phyloP scores from a whole-genome alignment of 2,888 invertebrate genomes.

The Resseliella maxima region DNA sequence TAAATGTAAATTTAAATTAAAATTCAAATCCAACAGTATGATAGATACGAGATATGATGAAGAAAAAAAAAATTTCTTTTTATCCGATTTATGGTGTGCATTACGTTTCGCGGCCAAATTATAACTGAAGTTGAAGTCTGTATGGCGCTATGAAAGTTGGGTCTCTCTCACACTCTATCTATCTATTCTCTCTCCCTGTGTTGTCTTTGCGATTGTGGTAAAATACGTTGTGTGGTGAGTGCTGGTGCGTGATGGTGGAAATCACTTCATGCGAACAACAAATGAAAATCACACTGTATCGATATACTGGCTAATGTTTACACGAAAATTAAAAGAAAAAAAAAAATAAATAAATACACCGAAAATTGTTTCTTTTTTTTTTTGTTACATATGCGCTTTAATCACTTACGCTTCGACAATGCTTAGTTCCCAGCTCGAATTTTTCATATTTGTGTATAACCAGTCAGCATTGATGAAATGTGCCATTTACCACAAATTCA shows the following conservation, averaged over 20 bases:
- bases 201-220: neutral
- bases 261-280: constrained; percentile 17
- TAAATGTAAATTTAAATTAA: neutral
- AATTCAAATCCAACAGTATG: neutral
- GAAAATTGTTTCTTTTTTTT: neutral
- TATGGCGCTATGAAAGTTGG: constrained; percentile 55
- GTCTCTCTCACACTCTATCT: neutral
- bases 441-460: too few relatives aligned
- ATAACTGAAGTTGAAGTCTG: constrained; percentile 54
- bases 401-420: too few relatives aligned
- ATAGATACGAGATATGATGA: neutral
- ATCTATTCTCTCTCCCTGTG: neutral
- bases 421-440: too few relatives aligned
- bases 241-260: constrained; percentile 53
- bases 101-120: constrained; percentile 55
- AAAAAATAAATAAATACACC: neutral
- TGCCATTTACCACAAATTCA: too few relatives aligned
- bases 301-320: neutral
- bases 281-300: constrained; percentile 17
- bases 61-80: neutral
- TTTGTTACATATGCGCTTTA: too few relatives aligned
- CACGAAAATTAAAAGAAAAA: neutral
- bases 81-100: constrained; percentile 38
- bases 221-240: neutral
- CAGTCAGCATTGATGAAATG: too few relatives aligned